phyloP scores from a whole-genome alignment of 2,888 invertebrate genomes.

The Baronia brevicornis region DNA sequence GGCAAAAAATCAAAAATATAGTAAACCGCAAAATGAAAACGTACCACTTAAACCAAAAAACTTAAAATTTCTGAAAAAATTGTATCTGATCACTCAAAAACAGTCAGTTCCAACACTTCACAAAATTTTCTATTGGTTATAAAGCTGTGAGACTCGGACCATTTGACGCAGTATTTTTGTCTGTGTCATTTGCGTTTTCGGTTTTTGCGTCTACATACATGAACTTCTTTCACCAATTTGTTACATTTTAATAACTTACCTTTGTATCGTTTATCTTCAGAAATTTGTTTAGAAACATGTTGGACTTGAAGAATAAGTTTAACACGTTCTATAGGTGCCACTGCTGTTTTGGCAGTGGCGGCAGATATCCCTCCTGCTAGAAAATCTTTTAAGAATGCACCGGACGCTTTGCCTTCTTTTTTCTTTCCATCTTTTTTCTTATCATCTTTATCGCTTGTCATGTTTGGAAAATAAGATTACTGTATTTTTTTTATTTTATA shows the following conservation, averaged over 20 bases:
- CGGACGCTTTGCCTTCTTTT: slow-evolving; percentile 31
- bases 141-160: too few species aligned
- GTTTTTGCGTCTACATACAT: too few species aligned
- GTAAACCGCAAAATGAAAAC: too few species aligned
- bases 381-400: slow-evolving; percentile 92
- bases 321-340: slow-evolving; percentile 96
- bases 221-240: too few species aligned
- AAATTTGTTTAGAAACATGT: slow-evolving; percentile 92
- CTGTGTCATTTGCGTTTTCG: too few species aligned
- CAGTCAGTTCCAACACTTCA: too few species aligned
- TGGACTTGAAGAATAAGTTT: slow-evolving; percentile 96
- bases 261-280: slow-evolving; percentile 92
- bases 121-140: too few species aligned
- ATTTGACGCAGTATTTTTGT: too few species aligned
- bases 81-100: too few species aligned
- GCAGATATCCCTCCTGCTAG: slow-evolving; percentile 94
- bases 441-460: slow-evolving; percentile 11
- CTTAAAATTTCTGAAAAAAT: too few species aligned
- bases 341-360: slow-evolving; percentile 94
- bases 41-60: background rate
- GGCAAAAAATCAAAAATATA: too few species aligned
- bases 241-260: slow-evolving; percentile 55
- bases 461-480: slow-evolving; percentile 1
- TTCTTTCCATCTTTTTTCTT: slow-evolving; percentile 23
- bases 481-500: background rate